Conservation (phyloP, 2,888 invertebrate species). For the Chorisops tibialis region DNA sequence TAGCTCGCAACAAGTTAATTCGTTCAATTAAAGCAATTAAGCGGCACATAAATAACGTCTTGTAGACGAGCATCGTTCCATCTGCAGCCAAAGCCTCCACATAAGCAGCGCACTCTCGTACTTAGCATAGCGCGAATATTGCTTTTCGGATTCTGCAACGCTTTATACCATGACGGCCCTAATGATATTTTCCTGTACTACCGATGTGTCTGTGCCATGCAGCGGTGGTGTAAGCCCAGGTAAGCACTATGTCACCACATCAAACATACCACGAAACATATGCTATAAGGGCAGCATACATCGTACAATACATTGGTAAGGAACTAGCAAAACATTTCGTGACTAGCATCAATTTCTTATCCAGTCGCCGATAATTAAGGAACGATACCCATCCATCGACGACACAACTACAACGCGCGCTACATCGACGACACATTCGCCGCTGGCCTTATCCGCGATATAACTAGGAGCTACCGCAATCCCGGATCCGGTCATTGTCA, state of each 20-base stretch:
- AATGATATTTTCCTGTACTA: too few species aligned
- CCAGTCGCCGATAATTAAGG: conserved; percentile 24
- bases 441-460: background rate
- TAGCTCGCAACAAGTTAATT: conserved; percentile 27
- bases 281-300: conserved; percentile 7
- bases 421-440: background rate
- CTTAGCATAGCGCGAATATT: conserved; percentile 1
- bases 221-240: background rate
- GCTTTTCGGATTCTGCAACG: background rate
- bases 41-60: conserved; percentile 23
- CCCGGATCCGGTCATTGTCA: background rate
- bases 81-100: conserved; percentile 8
- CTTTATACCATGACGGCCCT: background rate
- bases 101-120: background rate
- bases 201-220: background rate
- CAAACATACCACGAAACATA: background rate
- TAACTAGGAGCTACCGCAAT: background rate
- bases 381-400: conserved; percentile 6
- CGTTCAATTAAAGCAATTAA: conserved; percentile 28
- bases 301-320: background rate
- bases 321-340: conserved; percentile 20
- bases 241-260: background rate
- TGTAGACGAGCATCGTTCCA: conserved; percentile 19
- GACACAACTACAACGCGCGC: background rate
- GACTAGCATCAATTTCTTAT: conserved; percentile 27